Evolutionary conservation across 1,140 invertebrate species (phyloP).

Genomic region (Hormaphis cornu): DNA sequence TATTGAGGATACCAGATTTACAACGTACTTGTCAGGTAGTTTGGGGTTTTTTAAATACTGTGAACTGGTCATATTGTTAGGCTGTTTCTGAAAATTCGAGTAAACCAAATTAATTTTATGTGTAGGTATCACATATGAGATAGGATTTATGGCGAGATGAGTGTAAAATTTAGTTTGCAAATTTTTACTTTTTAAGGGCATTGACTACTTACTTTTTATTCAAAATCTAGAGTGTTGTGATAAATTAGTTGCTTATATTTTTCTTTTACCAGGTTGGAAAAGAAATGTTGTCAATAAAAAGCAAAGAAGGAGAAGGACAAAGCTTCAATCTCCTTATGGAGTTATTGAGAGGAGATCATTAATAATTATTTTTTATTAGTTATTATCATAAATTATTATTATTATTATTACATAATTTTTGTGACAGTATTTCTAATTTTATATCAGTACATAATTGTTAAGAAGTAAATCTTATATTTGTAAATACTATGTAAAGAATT

Average conservation of each 20-base stretch:
- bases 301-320: conserved; percentile 73
- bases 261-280: conserved; percentile 64
- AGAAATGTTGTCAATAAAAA: conserved; percentile 79
- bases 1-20: conserved; percentile 85
- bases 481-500: background rate
- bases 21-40: conserved; percentile 83
- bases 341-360: conserved; percentile 82
- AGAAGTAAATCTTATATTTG: background rate
- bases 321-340: conserved; percentile 94
- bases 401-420: conserved; percentile 20
- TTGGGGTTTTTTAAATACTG: background rate
- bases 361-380: no score
- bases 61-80: background rate
- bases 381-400: background rate
- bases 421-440: conserved; percentile 17
- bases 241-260: no score
- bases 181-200: no score
- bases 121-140: conserved; percentile 33
- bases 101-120: conserved; percentile 11
- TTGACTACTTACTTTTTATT: no score
- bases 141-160: conserved; percentile 27
- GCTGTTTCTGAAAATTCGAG: background rate
- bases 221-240: no score
- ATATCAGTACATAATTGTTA: background rate
- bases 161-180: background rate